phyloP scores from a whole-genome alignment of 2,113 vertebrate species.

The Pantherophis guttatus region DNA sequence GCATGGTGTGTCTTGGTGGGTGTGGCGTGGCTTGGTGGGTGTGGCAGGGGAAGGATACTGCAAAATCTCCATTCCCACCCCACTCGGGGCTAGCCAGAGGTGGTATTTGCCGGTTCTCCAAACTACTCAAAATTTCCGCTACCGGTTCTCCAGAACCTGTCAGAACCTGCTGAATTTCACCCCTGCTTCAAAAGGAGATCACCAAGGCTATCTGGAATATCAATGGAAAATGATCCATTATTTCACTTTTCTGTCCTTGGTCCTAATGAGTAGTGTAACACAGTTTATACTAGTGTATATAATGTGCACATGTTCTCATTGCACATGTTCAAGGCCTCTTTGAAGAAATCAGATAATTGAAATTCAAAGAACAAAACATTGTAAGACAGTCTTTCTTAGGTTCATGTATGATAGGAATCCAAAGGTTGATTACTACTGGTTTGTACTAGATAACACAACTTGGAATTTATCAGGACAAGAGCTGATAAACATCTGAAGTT shows the following conservation, averaged over 20 bases:
- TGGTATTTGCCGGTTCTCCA: no score
- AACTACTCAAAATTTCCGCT: no score
- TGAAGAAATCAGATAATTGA: background rate
- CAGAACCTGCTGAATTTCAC: no score
- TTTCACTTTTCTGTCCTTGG: background rate
- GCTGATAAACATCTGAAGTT: background rate
- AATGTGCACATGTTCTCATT: background rate
- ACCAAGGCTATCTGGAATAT: background rate
- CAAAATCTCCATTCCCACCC: no score
- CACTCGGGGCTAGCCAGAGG: no score
- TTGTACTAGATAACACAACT: background rate
- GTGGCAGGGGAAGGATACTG: no score
- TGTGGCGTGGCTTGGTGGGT: no score
- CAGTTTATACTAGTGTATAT: background rate
- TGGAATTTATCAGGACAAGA: background rate
- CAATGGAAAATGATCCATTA: background rate
- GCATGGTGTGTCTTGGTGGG: no score
- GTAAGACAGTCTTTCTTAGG: background rate
- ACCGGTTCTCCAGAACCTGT: no score
- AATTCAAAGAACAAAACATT: background rate
- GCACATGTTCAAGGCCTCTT: background rate
- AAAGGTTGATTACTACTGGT: background rate
- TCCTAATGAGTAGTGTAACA: background rate
- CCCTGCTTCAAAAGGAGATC: background rate
- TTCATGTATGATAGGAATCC: background rate